A percentile compares a stretch with the other conserved stretches of the same genome.
Evolutionary conservation across 2,113 vertebrate species (phyloP).

Genomic region (Anas platyrhynchos): DNA sequence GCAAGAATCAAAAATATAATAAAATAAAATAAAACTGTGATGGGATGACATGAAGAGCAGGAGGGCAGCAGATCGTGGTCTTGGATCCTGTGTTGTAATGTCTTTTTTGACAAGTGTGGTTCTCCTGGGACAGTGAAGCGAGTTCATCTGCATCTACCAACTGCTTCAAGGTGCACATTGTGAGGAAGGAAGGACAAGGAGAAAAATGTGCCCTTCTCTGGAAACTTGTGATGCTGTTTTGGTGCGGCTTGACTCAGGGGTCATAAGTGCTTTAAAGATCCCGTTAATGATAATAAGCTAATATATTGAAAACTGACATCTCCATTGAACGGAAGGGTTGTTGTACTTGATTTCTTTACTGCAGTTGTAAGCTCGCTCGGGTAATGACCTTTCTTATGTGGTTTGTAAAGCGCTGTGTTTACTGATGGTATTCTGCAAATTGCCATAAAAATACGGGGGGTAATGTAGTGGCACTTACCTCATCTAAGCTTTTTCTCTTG

Average conservation of each 20-base stretch:
- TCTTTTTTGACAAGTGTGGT: accelerated
- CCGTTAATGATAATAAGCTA: not conserved
- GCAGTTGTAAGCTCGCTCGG: not conserved
- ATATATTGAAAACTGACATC: not conserved
- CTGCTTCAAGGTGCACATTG: not conserved
- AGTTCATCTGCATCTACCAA: not conserved
- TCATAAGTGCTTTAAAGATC: not conserved
- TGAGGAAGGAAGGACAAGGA: not conserved
- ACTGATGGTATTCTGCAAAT: constrained; percentile 20
- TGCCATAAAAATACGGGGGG: not conserved
- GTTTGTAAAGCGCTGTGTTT: not conserved
- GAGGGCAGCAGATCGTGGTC: not conserved
- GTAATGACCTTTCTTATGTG: constrained; percentile 4
- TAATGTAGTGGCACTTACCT: not conserved
- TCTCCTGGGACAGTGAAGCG: not conserved
- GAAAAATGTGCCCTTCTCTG: not conserved
- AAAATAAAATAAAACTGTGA: too few species aligned
- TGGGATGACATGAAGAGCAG: accelerated
- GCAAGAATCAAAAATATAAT: not conserved
- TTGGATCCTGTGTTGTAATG: not conserved
- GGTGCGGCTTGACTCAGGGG: not conserved
- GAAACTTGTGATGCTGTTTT: not conserved
- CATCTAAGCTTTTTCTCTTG: not conserved
- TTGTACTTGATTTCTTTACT: constrained; percentile 5
- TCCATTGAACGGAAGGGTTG: not conserved